Percentiles rank a stretch among this genome's conserved stretches.
These are phyloP conservation scores for Melitaea athalia DNA, from an alignment of 2,888 invertebrate genomes.

Conservation along the genomic window DNA sequence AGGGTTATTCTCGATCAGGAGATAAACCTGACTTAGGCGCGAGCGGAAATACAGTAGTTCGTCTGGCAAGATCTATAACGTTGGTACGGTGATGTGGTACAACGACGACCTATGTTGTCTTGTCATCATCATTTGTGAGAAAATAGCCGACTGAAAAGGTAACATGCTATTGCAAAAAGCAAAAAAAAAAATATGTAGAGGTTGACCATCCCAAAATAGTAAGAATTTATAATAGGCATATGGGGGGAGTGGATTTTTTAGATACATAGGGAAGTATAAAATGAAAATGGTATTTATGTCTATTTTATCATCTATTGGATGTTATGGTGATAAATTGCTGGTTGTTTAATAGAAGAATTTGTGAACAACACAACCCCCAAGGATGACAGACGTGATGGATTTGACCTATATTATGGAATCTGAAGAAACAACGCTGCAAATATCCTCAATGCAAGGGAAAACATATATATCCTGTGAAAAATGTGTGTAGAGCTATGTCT, in stretches of 20 bases:
- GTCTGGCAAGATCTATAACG: constrained; percentile 31
- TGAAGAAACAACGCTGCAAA: constrained; percentile 28
- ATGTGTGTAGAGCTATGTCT: constrained; percentile 36
- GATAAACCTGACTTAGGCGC: constrained; percentile 47
- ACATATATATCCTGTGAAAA: constrained; percentile 33
- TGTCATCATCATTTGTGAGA: constrained; percentile 38
- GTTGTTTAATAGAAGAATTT: constrained; percentile 33
- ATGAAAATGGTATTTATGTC: constrained; percentile 37
- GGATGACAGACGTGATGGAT: constrained; percentile 38
- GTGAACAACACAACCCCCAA: constrained; percentile 29
- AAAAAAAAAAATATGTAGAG: constrained; percentile 34
- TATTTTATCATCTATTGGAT: constrained; percentile 39
- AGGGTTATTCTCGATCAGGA: too few relatives aligned
- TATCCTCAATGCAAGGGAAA: constrained; percentile 35
- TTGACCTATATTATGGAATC: constrained; percentile 38
- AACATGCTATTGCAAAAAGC: constrained; percentile 35
- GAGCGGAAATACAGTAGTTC: too few relatives aligned
- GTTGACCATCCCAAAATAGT: constrained; percentile 33
- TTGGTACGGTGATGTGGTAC: constrained; percentile 35
- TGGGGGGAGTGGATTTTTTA: constrained; percentile 37
- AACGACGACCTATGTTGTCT: constrained; percentile 38
- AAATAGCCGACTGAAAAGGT: constrained; percentile 29
- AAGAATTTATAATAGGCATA: constrained; percentile 28
- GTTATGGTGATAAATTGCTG: constrained; percentile 26
- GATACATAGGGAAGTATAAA: constrained; percentile 36